Conservation (phyloP, 2,113 vertebrate species). For the Ranitomeya variabilis region DNA sequence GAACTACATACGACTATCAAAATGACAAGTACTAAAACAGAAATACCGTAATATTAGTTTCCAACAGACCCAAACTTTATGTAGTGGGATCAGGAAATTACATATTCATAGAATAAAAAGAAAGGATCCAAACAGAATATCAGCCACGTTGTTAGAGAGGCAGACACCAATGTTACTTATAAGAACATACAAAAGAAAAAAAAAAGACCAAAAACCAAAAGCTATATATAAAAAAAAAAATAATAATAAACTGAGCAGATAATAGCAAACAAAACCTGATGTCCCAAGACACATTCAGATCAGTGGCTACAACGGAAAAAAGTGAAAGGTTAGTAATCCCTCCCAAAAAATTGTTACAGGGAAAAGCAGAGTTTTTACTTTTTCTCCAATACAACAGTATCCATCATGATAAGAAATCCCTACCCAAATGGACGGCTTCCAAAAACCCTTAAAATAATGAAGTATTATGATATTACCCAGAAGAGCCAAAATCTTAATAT, state of each 20-base stretch:
- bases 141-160: too few species aligned
- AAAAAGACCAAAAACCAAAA: not conserved
- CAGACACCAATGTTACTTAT: not conserved
- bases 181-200: not conserved
- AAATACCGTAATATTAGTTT: too few species aligned
- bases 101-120: too few species aligned
- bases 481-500: not conserved
- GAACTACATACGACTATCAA: too few species aligned
- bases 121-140: too few species aligned
- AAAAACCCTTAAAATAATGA: not conserved
- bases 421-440: not conserved
- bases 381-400: not conserved
- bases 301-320: not conserved
- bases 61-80: too few species aligned
- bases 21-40: too few species aligned
- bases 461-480: not conserved
- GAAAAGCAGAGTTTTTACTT: not conserved
- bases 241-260: not conserved
- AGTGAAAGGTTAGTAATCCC: not conserved
- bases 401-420: not conserved
- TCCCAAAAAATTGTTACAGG: not conserved
- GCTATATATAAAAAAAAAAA: not conserved
- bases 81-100: too few species aligned
- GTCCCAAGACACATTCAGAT: not conserved
- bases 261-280: not conserved